These are phyloP conservation scores for Entelurus aequoreus DNA, from an alignment of 2,113 vertebrate species.

Conservation along the genomic window DNA sequence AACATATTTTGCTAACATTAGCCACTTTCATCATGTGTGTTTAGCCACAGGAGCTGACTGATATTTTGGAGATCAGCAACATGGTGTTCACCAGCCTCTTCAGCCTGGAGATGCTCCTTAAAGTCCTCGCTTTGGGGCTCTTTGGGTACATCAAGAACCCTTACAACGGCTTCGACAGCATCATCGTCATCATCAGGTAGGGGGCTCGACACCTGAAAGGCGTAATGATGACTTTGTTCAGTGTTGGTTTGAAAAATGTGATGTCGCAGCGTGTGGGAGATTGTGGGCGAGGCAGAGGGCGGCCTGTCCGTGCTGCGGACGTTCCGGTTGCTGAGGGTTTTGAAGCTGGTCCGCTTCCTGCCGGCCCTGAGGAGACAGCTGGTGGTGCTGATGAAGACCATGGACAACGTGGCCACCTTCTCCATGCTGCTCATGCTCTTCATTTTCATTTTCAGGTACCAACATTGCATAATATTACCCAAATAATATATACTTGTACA, in stretches of 20 bases:
- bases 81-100: slow-evolving; percentile 98
- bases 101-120: slow-evolving; percentile 93
- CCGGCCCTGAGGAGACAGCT: slow-evolving; percentile 87
- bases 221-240: no score
- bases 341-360: slow-evolving; percentile 89
- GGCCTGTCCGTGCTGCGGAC: slow-evolving; percentile 85
- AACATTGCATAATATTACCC: not conserved
- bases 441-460: slow-evolving; percentile 92
- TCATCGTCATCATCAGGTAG: slow-evolving; percentile 98
- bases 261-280: slow-evolving; percentile 87
- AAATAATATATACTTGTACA: no score
- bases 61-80: slow-evolving; percentile 95
- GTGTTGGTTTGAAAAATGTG: not conserved
- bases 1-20: no score
- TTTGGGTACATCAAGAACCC: slow-evolving; percentile 94
- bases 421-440: slow-evolving; percentile 94
- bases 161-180: slow-evolving; percentile 93
- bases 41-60: slow-evolving; percentile 91
- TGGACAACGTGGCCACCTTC: slow-evolving; percentile 95
- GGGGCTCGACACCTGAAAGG: not conserved
- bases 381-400: slow-evolving; percentile 92
- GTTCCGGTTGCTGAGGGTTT: slow-evolving; percentile 85
- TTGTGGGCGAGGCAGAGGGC: slow-evolving; percentile 85
- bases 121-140: slow-evolving; percentile 85
- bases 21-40: not conserved